phyloP scores from a whole-genome alignment of 2,113 vertebrate species.

The Phoxinus phoxinus region DNA sequence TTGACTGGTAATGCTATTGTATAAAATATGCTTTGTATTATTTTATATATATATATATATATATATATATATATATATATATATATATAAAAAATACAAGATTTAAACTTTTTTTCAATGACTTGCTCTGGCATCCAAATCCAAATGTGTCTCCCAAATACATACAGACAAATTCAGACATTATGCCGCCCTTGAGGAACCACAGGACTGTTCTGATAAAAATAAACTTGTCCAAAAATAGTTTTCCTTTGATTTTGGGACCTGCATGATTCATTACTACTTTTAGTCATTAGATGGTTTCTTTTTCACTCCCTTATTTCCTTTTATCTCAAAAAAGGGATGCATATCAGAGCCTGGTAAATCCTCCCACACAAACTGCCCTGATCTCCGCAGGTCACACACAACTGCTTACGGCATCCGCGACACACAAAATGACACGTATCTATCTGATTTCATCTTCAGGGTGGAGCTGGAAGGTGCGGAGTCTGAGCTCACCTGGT shows the following conservation, averaged over 20 bases:
- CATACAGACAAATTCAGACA: not conserved
- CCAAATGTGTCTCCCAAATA: not conserved
- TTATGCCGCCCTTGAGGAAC: not conserved
- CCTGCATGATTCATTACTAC: constrained; percentile 39
- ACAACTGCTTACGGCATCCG: constrained; percentile 37
- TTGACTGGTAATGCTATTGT: not conserved
- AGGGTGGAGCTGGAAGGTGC: not conserved
- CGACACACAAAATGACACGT: constrained; percentile 16
- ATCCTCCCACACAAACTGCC: not conserved
- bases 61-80: too few species aligned
- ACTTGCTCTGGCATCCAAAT: not conserved
- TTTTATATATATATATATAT: too few species aligned
- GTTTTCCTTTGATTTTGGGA: constrained; percentile 43
- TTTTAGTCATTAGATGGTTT: constrained; percentile 10
- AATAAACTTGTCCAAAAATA: constrained; percentile 64
- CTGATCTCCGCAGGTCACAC: constrained; percentile 46
- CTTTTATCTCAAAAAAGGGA: not conserved
- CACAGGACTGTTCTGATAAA: constrained; percentile 52
- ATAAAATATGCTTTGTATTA: not conserved
- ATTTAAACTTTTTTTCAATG: too few species aligned
- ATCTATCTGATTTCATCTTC: constrained; percentile 58
- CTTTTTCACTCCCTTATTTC: not conserved
- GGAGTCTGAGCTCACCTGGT: constrained; percentile 62
- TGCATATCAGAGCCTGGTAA: constrained; percentile 15
- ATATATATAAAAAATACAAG: too few species aligned